Percentiles rank a stretch among this genome's conserved stretches.
Conservation (phyloP, 1,140 invertebrate genomes). For the Latrodectus geometricus region DNA sequence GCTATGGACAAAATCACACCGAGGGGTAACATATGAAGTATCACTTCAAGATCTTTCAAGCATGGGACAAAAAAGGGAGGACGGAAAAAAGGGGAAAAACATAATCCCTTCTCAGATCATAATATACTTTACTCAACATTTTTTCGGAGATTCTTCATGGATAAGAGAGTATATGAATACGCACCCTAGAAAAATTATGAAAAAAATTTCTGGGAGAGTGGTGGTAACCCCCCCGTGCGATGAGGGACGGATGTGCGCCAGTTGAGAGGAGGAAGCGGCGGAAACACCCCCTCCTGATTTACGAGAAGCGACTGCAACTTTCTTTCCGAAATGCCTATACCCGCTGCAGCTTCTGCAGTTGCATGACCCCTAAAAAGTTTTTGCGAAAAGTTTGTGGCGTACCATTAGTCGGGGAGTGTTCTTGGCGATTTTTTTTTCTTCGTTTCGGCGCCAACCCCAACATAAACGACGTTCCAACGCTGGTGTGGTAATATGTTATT, state of each 20-base stretch:
- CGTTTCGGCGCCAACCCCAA: too few species aligned
- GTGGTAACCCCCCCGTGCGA: constrained; percentile 8
- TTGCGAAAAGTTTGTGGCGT: too few species aligned
- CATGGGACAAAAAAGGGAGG: not conserved
- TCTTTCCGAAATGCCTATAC: too few species aligned
- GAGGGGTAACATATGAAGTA: not conserved
- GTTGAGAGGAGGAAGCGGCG: constrained; percentile 21
- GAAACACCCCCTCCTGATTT: constrained; percentile 37
- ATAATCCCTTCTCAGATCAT: not conserved
- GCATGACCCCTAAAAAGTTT: too few species aligned
- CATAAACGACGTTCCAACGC: too few species aligned
- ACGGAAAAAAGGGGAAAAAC: not conserved
- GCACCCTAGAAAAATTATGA: not conserved
- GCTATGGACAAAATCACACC: not conserved
- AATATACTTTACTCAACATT: not conserved
- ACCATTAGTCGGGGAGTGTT: too few species aligned
- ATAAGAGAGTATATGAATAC: not conserved
- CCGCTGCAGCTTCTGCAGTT: too few species aligned
- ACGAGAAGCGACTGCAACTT: not conserved
- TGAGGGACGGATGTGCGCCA: not conserved
- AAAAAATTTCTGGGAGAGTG: constrained; percentile 39
- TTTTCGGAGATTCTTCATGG: not conserved
- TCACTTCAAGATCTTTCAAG: not conserved
- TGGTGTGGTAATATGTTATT: too few species aligned
- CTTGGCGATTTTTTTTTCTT: too few species aligned